These are phyloP conservation scores for Seriola quinqueradiata DNA, from an alignment of 2,113 vertebrate species.

Conservation along the genomic window DNA sequence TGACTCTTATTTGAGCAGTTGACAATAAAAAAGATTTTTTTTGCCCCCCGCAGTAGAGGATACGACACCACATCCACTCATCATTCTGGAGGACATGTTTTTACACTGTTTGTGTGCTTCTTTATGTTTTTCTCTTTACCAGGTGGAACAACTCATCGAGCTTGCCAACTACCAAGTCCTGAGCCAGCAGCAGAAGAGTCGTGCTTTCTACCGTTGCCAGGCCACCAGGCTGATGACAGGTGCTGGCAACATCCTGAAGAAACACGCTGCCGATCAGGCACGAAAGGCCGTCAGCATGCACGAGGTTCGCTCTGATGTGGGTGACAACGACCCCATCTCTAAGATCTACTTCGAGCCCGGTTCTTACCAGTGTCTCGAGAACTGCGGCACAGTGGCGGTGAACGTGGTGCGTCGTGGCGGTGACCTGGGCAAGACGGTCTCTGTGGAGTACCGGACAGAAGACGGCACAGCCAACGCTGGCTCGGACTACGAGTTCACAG, in stretches of 20 bases:
- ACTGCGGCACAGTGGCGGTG: slow-evolving; percentile 96
- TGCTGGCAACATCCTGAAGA: slow-evolving; percentile 97
- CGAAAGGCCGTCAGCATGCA: slow-evolving; percentile 98
- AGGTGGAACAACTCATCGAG: slow-evolving; percentile 98
- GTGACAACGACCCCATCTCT: slow-evolving; percentile 92
- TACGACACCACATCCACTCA: neutral
- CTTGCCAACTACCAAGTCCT: slow-evolving; percentile 99
- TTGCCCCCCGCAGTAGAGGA: neutral
- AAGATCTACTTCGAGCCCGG: slow-evolving; percentile 95
- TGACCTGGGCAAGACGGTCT: slow-evolving; percentile 90
- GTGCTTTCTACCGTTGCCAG: slow-evolving; percentile 98
- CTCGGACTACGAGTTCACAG: slow-evolving; percentile 98
- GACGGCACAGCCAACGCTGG: slow-evolving; percentile 97
- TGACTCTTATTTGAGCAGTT: neutral
- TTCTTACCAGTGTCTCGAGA: slow-evolving; percentile 98
- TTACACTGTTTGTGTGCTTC: neutral
- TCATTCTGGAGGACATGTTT: neutral
- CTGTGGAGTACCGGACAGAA: slow-evolving; percentile 96
- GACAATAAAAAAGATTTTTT: neutral
- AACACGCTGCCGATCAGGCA: slow-evolving; percentile 97
- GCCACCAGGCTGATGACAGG: slow-evolving; percentile 98
- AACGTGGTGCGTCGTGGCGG: slow-evolving; percentile 93
- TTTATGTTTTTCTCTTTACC: slow-evolving; percentile 13
- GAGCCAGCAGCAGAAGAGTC: slow-evolving; percentile 98
- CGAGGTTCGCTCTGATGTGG: slow-evolving; percentile 90